Evolutionary conservation across 1,140 invertebrate genomes (phyloP), one percentile per base, ranked within the genome.

Genomic region (Coboldia fuscipes): DNA sequence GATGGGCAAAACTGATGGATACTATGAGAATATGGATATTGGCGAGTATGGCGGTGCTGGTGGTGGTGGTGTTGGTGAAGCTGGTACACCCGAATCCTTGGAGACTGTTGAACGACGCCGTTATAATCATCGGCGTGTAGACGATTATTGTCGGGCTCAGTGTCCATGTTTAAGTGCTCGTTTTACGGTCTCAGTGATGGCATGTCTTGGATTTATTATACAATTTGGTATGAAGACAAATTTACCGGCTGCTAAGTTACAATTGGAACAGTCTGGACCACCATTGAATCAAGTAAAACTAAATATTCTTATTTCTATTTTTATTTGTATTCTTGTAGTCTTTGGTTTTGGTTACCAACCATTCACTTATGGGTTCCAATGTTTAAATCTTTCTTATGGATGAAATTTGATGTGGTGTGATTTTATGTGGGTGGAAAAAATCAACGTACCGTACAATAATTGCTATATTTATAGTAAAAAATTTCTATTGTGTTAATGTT

Each of bases 221-320:
- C 84, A 83, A 45, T 90, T 92, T 48, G 85, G 85, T 9, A 90
- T 92, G 72, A 68, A 92, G 32, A 90, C 84, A 57, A 97, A 96
- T 56, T 84, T 97, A 80, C 85, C 89, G 10, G 88, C 96, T 51
- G 89, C 90, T 12, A 89, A 94, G 48, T 66, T 94, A 23, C 66
- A 71, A 40, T 59, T 65, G 14, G 12, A 27, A 27, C 14, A 5
- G 10, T 27, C 12, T 14, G 14, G 12, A 5, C 12, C 6, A 23
- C 6, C 22, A 23, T 23, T 23, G 22, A 23, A 23, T 23, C 22
- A 23, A 7, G 22, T 23, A 23, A 23, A 12, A 7, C 12, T 6
- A 23, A 23, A 23, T 23, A 7, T 12, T 23, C 22, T 23, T 23
- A 23, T 12, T 6, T 6, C 22, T 6, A 23, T 23, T 7, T 23